Percentiles rank a stretch among this genome's conserved stretches.
Evolutionary conservation across 2,888 invertebrate genomes (phyloP).

Genomic region (Adelphocoris suturalis): DNA sequence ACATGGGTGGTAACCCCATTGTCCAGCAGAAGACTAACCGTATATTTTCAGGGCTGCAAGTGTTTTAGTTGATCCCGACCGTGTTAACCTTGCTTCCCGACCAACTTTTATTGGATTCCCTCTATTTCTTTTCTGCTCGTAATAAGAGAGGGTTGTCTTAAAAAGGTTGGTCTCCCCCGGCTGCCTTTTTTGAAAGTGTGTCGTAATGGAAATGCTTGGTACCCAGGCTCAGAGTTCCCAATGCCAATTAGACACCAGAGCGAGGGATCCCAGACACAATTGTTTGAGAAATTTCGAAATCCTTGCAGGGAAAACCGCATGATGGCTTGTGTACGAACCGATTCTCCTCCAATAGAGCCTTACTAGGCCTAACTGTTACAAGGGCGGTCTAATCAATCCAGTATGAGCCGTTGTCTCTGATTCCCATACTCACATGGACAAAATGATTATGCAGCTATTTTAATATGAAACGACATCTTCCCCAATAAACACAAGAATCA

Average conservation of each 20-base stretch:
- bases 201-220: background rate
- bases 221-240: background rate
- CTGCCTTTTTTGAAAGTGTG: constrained; percentile 7
- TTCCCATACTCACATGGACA: background rate
- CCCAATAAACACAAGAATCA: too few relatives aligned
- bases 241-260: constrained; percentile 7
- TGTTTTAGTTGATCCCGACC: constrained; percentile 6
- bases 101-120: constrained; percentile 9
- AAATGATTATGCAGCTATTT: background rate
- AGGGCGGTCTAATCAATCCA: constrained; percentile 19
- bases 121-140: background rate
- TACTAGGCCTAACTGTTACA: background rate
- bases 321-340: background rate
- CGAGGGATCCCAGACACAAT: constrained; percentile 9
- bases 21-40: background rate
- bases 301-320: background rate
- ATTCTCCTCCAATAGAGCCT: background rate
- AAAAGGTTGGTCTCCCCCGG: background rate
- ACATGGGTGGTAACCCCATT: background rate
- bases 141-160: background rate
- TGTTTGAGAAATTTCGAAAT: background rate
- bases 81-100: background rate
- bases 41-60: constrained; percentile 13
- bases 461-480: background rate
- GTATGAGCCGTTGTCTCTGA: background rate